A percentile compares a stretch with the other conserved stretches of the same genome.
Conservation (phyloP, 2,113 vertebrate genomes). For the Pelmatolapia mariae region DNA sequence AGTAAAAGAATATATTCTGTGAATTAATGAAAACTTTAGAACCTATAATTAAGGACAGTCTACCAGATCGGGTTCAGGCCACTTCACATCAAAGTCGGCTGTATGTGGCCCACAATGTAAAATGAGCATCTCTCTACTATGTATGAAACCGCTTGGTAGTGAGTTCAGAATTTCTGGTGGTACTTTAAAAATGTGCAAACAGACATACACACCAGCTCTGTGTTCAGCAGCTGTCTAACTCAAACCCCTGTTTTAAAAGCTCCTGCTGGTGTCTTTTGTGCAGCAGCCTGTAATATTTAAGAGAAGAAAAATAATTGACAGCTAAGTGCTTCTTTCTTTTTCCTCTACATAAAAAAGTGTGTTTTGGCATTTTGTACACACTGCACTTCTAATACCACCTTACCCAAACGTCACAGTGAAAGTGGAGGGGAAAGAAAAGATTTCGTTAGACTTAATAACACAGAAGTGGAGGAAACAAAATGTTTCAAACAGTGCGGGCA, state of each 20-base stretch:
- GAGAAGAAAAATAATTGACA: background rate
- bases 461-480: background rate
- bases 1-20: background rate
- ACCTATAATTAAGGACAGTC: background rate
- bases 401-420: background rate
- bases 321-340: background rate
- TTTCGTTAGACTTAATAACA: background rate
- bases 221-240: background rate
- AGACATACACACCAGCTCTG: background rate
- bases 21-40: background rate
- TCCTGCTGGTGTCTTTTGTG: conserved; percentile 7
- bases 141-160: accelerated
- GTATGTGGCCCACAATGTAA: background rate
- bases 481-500: background rate
- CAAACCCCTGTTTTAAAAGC: background rate
- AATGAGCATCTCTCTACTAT: background rate
- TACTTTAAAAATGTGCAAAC: background rate
- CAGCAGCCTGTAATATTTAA: background rate
- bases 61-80: accelerated
- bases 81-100: background rate
- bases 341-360: background rate
- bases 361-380: background rate
- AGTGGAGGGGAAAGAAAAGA: background rate
- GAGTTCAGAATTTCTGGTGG: background rate
- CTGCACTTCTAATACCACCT: background rate